A percentile compares a stretch with the other conserved stretches of the same genome.
Evolutionary conservation across 2,113 vertebrate species (phyloP).

Genomic region (Laticauda laticaudata): DNA sequence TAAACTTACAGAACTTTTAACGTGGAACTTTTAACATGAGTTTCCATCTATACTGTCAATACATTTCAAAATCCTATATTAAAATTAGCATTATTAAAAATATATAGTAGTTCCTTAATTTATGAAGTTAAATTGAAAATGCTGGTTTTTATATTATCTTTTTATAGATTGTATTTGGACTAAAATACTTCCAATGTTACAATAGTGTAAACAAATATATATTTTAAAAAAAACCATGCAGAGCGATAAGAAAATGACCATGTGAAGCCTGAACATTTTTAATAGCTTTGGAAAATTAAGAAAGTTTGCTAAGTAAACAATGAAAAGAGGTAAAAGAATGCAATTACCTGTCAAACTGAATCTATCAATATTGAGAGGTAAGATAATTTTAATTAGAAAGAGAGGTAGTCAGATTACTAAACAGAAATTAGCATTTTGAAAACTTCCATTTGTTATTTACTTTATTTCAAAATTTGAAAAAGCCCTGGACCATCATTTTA

Average conservation of each 20-base stretch:
- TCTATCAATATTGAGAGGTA: not conserved
- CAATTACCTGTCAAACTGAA: not conserved
- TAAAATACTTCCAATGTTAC: not conserved
- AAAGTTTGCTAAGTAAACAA: not conserved
- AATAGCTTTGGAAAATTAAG: not conserved
- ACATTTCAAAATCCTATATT: not conserved
- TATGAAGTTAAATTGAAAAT: not conserved
- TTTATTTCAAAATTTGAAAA: not conserved
- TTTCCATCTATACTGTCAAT: not conserved
- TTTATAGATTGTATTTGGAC: not conserved
- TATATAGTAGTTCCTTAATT: not conserved
- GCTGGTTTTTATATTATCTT: not conserved
- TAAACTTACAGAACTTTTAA: not conserved
- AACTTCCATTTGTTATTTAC: not conserved
- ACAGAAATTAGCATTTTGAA: not conserved
- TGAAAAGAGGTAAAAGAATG: not conserved
- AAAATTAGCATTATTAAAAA: not conserved
- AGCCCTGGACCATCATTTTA: not conserved
- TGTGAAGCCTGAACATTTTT: not conserved
- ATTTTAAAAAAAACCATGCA: not conserved
- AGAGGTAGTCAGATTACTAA: not conserved
- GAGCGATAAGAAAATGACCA: not conserved
- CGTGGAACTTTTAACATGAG: not conserved
- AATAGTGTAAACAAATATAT: not conserved
- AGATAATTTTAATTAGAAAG: not conserved